Base-by-base conservation (phyloP, 2,888 invertebrate genomes). In the Eupithecia tripunctaria region DNA sequence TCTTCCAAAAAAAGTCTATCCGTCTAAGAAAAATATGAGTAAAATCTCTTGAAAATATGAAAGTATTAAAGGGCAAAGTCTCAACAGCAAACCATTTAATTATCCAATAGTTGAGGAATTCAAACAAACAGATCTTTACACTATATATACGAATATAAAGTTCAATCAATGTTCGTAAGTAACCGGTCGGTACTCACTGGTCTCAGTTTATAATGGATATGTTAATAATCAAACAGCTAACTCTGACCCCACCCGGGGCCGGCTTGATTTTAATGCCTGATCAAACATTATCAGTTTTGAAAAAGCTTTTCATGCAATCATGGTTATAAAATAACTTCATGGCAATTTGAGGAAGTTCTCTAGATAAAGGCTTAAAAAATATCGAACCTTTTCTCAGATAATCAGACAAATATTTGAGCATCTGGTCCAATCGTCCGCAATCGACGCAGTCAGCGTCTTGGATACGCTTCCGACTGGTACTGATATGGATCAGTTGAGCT, bases 221-320 rank as follows among this genome's bases (percentile, higher is more conserved):
- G 81, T 81, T 80, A 80, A 82, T 82, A 77, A 75, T 75, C 78
- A 74, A 82, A 66, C 68, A 77, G 70, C 66, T 59, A 65, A 67
- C 78, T 71, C 77, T 70, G 80, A 65, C 27, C 65, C 5, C 25
- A 15, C 56, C 47, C 15, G 29, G 29, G 70, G 18, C 43, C 18
- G 43, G 70, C 66, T 59, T 51, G 25, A 65, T 10, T 60, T 32
- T 21, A 59, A 18, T 60, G 7, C 27, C 62, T 32, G 62, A 10
- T 29, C 29, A 62, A 62, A 32, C 18, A 29, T 18, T 32, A 62
- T 62, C 6, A 41, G 41, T 41, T 41, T 2, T 38, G 38, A 38
- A 38, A 38, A 12, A 38, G 38, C 38, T 38, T 38, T 38, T 12
- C 12, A 38, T 12, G 38, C 12, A 12, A 12, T 38, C 8, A 12